Evolutionary conservation across 92 coral and sea anemone genomes (phyloP).

Genomic region (Siderastrea radians): DNA sequence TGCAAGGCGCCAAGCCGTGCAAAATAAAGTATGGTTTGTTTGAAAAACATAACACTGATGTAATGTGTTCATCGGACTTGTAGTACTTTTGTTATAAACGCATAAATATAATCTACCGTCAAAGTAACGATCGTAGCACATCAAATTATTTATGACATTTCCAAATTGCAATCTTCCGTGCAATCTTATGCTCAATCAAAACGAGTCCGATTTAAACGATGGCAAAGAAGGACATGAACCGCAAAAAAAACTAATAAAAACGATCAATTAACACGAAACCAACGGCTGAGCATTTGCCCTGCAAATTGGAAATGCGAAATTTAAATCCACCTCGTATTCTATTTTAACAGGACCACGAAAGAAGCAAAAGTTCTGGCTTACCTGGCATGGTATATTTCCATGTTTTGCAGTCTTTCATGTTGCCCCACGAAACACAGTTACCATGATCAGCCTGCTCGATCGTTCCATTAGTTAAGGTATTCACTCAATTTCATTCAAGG

Average conservation of each 20-base stretch:
- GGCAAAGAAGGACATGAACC: no score
- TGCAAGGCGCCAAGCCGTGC: no score
- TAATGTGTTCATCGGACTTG: neutral
- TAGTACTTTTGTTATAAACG: neutral
- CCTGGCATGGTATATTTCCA: conserved; percentile 14
- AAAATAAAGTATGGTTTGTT: no score
- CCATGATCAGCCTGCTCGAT: conserved; percentile 3
- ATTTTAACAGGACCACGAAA: neutral
- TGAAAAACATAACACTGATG: neutral
- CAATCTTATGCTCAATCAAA: no score
- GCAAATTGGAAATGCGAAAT: neutral
- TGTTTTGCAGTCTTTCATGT: conserved; percentile 8
- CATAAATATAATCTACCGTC: neutral
- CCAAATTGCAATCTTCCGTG: neutral
- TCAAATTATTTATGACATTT: no score
- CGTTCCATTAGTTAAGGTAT: conserved; percentile 21
- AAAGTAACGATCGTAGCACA: neutral
- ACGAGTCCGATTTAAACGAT: no score
- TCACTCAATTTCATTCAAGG: neutral
- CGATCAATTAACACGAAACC: neutral
- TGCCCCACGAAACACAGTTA: neutral
- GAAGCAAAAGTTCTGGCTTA: conserved; percentile 5
- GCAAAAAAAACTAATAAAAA: neutral
- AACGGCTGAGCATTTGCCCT: neutral
- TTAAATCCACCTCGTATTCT: neutral